These are phyloP conservation scores for Artibeus jamaicensis DNA, from an alignment of 2,797 vertebrate genomes.

Conservation along the genomic window DNA sequence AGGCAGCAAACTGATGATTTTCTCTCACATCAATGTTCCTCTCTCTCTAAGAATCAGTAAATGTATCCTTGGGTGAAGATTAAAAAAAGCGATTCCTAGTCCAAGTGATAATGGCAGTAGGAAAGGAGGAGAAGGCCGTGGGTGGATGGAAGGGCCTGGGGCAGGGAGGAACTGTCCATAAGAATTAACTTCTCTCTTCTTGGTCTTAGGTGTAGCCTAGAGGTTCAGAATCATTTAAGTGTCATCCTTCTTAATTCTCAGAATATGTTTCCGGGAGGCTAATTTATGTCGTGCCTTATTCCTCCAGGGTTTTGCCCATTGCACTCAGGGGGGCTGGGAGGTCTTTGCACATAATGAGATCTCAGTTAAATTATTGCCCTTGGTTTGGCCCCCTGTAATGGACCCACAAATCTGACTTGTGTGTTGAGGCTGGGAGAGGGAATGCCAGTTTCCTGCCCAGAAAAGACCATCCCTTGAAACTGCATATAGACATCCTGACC, in stretches of 20 bases:
- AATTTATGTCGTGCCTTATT: not conserved
- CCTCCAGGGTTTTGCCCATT: too few species aligned
- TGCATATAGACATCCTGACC: slow-evolving; percentile 59
- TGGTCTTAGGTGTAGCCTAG: not conserved
- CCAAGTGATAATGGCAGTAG: not conserved
- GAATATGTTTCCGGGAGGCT: not conserved
- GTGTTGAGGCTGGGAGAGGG: not conserved
- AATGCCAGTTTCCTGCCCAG: not conserved
- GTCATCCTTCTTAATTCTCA: not conserved
- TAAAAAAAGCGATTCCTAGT: not conserved
- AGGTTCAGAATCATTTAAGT: not conserved
- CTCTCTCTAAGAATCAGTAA: too few species aligned
- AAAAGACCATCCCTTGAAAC: not conserved
- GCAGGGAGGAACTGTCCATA: not conserved
- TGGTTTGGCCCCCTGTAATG: not conserved
- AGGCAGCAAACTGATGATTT: too few species aligned
- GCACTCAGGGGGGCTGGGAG: too few species aligned
- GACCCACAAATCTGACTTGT: not conserved
- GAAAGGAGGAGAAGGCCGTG: not conserved
- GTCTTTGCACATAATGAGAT: not conserved
- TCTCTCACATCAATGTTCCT: too few species aligned
- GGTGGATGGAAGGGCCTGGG: not conserved
- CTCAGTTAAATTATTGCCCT: not conserved
- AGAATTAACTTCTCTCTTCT: not conserved
- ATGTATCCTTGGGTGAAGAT: too few species aligned